These are phyloP conservation scores for Drosophila novamexicana DNA, from an alignment of 1,140 invertebrate genomes.

Conservation along the genomic window DNA sequence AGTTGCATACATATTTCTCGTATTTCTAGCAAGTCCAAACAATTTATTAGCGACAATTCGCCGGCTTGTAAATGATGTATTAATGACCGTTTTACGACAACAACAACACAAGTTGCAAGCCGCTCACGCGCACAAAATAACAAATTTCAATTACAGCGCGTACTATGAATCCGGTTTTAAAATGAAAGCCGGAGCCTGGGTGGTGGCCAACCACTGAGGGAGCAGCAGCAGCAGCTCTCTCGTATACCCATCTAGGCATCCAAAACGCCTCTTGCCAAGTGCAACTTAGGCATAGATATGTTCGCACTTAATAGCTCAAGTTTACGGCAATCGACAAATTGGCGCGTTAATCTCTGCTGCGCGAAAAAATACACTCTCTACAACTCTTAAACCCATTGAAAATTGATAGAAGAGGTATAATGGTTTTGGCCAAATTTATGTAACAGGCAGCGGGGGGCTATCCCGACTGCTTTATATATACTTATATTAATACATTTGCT, in stretches of 20 bases:
- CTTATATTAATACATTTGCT: no score
- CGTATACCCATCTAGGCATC: slow-evolving; percentile 29
- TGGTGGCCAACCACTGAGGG: no score
- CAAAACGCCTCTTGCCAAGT: slow-evolving; percentile 34
- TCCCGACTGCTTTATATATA: no score
- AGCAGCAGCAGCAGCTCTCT: slow-evolving; percentile 14
- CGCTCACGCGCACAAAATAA: slow-evolving; percentile 73
- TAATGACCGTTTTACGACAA: slow-evolving; percentile 67
- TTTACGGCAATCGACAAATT: slow-evolving; percentile 81
- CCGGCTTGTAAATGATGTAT: slow-evolving; percentile 81
- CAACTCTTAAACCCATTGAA: not conserved
- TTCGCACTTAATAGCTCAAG: slow-evolving; percentile 83
- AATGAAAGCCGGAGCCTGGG: slow-evolving; percentile 57
- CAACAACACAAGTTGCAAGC: slow-evolving; percentile 33
- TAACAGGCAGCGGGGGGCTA: no score
- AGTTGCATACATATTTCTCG: slow-evolving; percentile 22
- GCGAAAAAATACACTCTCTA: slow-evolving; percentile 3
- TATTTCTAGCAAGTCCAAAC: slow-evolving; percentile 50
- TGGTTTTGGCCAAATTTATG: not conserved
- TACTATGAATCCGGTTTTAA: slow-evolving; percentile 73
- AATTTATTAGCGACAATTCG: slow-evolving; percentile 79
- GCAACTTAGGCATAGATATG: slow-evolving; percentile 65
- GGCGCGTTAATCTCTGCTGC: slow-evolving; percentile 64
- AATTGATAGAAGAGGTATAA: not conserved
- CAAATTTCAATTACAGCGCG: slow-evolving; percentile 70